These are phyloP conservation scores for Aurelia coerulea DNA, from an alignment of 30 jellyfish, hydroid and myxozoan genomes.

Conservation along the genomic window DNA sequence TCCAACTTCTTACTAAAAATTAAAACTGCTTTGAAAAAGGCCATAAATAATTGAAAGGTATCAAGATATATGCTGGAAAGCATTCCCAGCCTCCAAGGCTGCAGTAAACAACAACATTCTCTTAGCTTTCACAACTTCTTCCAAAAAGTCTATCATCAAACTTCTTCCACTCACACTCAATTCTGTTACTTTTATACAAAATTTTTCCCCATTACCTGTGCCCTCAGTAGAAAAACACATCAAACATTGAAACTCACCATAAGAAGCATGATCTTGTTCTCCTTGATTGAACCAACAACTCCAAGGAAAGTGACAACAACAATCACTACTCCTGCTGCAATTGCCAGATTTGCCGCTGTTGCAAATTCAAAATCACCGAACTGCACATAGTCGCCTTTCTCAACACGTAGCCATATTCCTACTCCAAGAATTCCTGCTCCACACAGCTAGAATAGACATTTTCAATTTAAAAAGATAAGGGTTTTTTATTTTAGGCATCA, in stretches of 20 bases:
- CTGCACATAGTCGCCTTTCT: constrained; percentile 82
- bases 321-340: constrained; percentile 86
- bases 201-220: no score
- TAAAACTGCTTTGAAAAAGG: background rate
- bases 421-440: constrained; percentile 92
- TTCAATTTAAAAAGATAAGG: background rate
- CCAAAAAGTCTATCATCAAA: no score
- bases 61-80: no score
- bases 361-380: constrained; percentile 73
- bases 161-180: no score
- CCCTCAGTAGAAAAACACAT: background rate
- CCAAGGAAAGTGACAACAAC: constrained; percentile 86
- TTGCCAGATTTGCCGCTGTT: constrained; percentile 88
- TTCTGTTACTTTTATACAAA: no score
- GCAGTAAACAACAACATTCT: no score
- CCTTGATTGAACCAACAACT: constrained; percentile 93
- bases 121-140: no score
- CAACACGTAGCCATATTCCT: constrained; percentile 93
- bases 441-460: constrained; percentile 53
- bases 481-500: no score
- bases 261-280: constrained; percentile 72
- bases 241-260: constrained; percentile 16
- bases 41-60: background rate
- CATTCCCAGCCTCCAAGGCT: no score
- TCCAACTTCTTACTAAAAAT: no score